phyloP scores from a whole-genome alignment of 2,113 vertebrate genomes.

The Paradoxurus hermaphroditus region DNA sequence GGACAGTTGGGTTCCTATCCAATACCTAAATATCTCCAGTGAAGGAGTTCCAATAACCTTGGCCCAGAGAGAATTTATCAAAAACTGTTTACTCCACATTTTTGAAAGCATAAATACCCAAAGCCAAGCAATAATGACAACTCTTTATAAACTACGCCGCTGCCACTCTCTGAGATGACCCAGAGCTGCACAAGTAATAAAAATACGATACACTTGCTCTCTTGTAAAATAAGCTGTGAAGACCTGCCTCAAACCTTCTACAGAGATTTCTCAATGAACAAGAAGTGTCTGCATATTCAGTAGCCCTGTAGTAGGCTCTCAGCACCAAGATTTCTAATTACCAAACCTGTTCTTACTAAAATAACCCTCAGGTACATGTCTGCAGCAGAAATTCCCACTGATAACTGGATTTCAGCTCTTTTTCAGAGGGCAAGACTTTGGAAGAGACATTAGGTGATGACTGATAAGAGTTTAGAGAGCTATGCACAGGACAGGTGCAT shows the following conservation, averaged over 20 bases:
- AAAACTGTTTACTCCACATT: constrained; percentile 52
- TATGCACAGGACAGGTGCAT: background rate
- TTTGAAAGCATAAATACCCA: constrained; percentile 52
- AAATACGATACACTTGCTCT: background rate
- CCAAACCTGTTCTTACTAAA: constrained; percentile 35
- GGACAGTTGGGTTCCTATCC: constrained; percentile 22
- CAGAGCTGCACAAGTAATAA: background rate
- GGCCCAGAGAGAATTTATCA: constrained; percentile 45
- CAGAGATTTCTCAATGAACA: constrained; percentile 42
- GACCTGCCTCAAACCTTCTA: constrained; percentile 13
- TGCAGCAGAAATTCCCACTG: background rate
- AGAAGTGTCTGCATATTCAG: background rate
- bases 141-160: background rate
- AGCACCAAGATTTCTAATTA: constrained; percentile 26
- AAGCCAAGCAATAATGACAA: constrained; percentile 31
- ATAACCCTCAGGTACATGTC: constrained; percentile 12
- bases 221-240: constrained; percentile 40
- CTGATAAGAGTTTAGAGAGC: constrained; percentile 4
- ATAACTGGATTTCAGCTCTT: background rate
- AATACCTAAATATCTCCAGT: constrained; percentile 40
- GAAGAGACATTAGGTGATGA: background rate
- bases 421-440: constrained; percentile 31
- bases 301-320: background rate
- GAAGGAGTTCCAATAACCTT: constrained; percentile 62
- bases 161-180: constrained; percentile 12